Evolutionary conservation across 2,888 invertebrate species (phyloP).

Genomic region (Rhingia campestris): DNA sequence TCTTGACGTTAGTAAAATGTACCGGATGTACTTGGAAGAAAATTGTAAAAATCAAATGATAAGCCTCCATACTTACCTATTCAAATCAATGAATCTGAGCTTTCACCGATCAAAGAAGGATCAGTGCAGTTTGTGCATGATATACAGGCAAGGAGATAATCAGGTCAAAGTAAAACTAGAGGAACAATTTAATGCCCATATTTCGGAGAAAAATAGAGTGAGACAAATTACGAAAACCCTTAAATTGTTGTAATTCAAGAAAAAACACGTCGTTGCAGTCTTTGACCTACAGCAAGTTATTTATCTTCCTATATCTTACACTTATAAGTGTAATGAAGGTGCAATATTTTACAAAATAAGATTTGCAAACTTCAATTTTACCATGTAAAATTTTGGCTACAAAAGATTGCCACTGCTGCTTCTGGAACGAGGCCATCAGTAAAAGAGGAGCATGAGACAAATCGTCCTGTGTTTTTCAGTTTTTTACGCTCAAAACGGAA

Average conservation of each 20-base stretch:
- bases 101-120: slow-evolving; percentile 5
- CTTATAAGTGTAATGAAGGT: slow-evolving; percentile 3
- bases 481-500: background rate
- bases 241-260: background rate
- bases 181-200: background rate
- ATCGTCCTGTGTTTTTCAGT: background rate
- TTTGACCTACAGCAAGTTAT: background rate
- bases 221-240: slow-evolving; percentile 1
- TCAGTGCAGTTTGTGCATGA: background rate
- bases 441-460: slow-evolving; percentile 4
- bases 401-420: slow-evolving; percentile 7
- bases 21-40: slow-evolving; percentile 1
- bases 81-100: slow-evolving; percentile 2
- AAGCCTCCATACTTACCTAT: slow-evolving; percentile 3
- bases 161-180: background rate
- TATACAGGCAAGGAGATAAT: background rate
- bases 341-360: slow-evolving; percentile 5
- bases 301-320: slow-evolving; percentile 2
- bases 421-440: background rate
- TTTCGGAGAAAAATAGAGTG: background rate
- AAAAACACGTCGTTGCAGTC: background rate
- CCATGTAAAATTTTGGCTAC: slow-evolving; percentile 3
- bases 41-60: background rate
- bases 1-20: background rate
- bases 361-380: slow-evolving; percentile 8